These are phyloP conservation scores for Agrotis exclamationis DNA, from an alignment of 2,888 invertebrate species.

Conservation along the genomic window DNA sequence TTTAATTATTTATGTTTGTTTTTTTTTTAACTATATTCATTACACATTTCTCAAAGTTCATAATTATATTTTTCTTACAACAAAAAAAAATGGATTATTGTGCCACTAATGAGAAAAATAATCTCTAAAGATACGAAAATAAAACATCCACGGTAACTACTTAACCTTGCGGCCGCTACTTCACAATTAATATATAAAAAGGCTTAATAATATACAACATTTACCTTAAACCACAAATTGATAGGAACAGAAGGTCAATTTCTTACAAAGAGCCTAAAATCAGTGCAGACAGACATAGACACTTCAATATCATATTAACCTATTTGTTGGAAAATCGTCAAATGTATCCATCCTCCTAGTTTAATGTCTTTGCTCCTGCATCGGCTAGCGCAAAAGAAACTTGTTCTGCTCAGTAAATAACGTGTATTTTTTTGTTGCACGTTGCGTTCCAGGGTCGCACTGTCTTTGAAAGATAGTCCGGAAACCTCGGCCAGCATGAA, in stretches of 20 bases:
- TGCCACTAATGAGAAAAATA: conserved; percentile 4
- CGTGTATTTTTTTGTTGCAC: too few species aligned
- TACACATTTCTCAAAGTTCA: too few species aligned
- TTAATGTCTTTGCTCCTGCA: too few species aligned
- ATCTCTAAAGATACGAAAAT: conserved; percentile 10
- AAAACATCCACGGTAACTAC: conserved; percentile 11
- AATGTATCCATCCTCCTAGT: too few species aligned
- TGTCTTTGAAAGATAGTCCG: too few species aligned
- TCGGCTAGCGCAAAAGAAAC: too few species aligned
- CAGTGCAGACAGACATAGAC: background rate
- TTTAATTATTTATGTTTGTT: background rate
- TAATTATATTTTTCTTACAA: background rate
- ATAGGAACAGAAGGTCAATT: conserved; percentile 20
- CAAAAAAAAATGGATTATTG: background rate
- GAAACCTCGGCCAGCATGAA: too few species aligned
- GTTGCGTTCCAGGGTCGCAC: too few species aligned
- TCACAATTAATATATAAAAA: conserved; percentile 59
- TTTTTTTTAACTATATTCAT: background rate
- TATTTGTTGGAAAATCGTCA: too few species aligned
- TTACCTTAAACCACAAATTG: conserved; percentile 5
- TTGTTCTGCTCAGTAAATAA: too few species aligned
- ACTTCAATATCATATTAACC: background rate
- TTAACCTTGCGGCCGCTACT: conserved; percentile 19
- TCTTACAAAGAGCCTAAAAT: background rate
- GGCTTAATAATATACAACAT: conserved; percentile 62